Percentiles rank a stretch among this genome's conserved stretches.
phyloP scores from a whole-genome alignment of 2,888 invertebrate genomes.

The Polietes domitor region DNA sequence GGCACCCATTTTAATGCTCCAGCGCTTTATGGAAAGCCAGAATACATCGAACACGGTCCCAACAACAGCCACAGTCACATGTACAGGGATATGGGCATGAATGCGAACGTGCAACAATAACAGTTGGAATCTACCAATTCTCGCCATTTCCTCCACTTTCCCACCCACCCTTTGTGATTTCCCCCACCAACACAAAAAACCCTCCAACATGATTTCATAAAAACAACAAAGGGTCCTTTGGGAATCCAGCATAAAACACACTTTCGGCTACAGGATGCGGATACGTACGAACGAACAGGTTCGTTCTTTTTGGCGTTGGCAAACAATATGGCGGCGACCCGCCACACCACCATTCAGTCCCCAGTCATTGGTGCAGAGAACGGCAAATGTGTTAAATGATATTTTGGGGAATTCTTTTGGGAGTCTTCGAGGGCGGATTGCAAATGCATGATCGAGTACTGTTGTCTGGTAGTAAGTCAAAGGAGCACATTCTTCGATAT shows the following conservation, averaged over 20 bases:
- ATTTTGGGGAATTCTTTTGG: conserved; percentile 36
- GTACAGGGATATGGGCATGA: conserved; percentile 25
- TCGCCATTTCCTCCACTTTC: conserved; percentile 13
- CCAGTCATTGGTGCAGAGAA: background rate
- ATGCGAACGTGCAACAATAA: conserved; percentile 47
- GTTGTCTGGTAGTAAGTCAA: background rate
- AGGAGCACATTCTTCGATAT: too few relatives aligned
- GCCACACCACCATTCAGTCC: background rate
- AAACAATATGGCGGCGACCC: conserved; percentile 56
- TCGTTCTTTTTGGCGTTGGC: conserved; percentile 10
- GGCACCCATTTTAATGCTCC: conserved; percentile 69
- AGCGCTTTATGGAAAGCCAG: conserved; percentile 47
- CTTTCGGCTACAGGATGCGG: conserved; percentile 22
- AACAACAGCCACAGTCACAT: background rate
- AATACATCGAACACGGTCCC: conserved; percentile 9
- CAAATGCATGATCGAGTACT: background rate
- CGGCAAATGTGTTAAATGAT: conserved; percentile 28
- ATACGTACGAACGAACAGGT: background rate
- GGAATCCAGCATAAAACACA: conserved; percentile 50
- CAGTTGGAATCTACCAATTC: conserved; percentile 48
- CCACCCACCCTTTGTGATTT: background rate
- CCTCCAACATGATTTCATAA: conserved; percentile 50
- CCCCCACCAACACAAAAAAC: conserved; percentile 22
- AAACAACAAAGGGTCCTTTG: conserved; percentile 68
- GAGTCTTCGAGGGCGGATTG: background rate